Evolutionary conservation across 2,888 invertebrate species (phyloP).

Genomic region (Cantharis nigra): DNA sequence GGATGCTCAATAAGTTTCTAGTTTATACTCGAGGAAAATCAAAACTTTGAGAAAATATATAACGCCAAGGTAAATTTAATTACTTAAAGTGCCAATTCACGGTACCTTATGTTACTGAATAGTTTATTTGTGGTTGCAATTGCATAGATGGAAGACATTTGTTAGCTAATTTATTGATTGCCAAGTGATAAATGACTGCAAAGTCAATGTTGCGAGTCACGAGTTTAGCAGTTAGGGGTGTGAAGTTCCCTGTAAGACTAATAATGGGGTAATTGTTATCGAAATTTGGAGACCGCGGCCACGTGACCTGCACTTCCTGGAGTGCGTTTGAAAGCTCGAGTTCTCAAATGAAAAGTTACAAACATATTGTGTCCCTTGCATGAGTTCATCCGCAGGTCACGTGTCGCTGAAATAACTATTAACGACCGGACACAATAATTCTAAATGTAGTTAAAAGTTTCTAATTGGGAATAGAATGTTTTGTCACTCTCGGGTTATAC

Average conservation of each 20-base stretch:
- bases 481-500: slow-evolving; percentile 37
- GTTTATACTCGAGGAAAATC: background rate
- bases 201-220: slow-evolving; percentile 34
- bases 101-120: slow-evolving; percentile 16
- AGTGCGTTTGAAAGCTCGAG: slow-evolving; percentile 21
- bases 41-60: background rate
- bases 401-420: slow-evolving; percentile 36
- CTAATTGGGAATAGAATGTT: slow-evolving; percentile 46
- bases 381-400: slow-evolving; percentile 30
- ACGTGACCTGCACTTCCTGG: slow-evolving; percentile 43
- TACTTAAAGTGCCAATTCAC: slow-evolving; percentile 27
- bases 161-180: slow-evolving; percentile 36
- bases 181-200: slow-evolving; percentile 37
- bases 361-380: slow-evolving; percentile 28
- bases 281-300: slow-evolving; percentile 37
- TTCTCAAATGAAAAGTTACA: slow-evolving; percentile 15
- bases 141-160: slow-evolving; percentile 24
- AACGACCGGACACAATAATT: slow-evolving; percentile 43
- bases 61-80: slow-evolving; percentile 12
- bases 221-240: slow-evolving; percentile 34
- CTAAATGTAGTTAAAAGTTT: slow-evolving; percentile 42
- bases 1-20: background rate
- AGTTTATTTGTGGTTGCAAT: slow-evolving; percentile 29
- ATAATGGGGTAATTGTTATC: slow-evolving; percentile 43
- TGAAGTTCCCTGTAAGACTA: slow-evolving; percentile 36